Percentiles rank a stretch among this genome's conserved stretches.
These are phyloP conservation scores for Sebastes itinus DNA, from an alignment of 2,797 vertebrate genomes.

Conservation along the genomic window DNA sequence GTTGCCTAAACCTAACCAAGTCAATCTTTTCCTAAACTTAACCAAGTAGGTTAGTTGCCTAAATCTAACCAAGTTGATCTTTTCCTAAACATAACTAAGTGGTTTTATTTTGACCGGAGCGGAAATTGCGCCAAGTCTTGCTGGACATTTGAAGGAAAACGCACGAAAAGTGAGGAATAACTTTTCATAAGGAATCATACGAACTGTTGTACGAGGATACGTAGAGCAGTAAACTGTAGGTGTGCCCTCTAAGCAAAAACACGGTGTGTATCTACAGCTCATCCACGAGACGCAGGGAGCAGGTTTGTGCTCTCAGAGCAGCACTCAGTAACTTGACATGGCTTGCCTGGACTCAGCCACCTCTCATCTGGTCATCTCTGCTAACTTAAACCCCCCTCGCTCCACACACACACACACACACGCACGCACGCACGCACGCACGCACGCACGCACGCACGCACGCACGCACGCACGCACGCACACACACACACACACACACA, in stretches of 20 bases:
- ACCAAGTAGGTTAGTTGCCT: no score
- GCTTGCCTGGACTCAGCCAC: conserved; percentile 60
- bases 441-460: neutral
- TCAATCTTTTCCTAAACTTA: fast-evolving
- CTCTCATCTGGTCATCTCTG: conserved; percentile 66
- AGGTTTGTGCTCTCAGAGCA: conserved; percentile 16
- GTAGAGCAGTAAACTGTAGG: neutral
- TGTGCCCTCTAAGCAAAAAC: neutral
- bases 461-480: neutral
- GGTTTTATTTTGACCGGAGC: no score
- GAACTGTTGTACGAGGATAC: no score
- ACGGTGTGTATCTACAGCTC: conserved; percentile 47
- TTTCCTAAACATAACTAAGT: no score
- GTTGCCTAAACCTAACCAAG: no score
- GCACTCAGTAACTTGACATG: conserved; percentile 64
- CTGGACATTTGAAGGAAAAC: no score
- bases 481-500: conserved; percentile 42
- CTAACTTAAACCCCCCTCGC: conserved; percentile 36
- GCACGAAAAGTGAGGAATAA: no score
- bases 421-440: neutral
- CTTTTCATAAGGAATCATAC: no score
- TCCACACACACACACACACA: neutral
- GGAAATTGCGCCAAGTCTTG: fast-evolving
- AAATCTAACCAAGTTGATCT: no score
- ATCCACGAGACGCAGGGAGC: conserved; percentile 19